Percentiles rank a stretch among this genome's conserved stretches.
phyloP scores from a whole-genome alignment of 2,888 invertebrate genomes.

The Iphiclides podalirius region DNA sequence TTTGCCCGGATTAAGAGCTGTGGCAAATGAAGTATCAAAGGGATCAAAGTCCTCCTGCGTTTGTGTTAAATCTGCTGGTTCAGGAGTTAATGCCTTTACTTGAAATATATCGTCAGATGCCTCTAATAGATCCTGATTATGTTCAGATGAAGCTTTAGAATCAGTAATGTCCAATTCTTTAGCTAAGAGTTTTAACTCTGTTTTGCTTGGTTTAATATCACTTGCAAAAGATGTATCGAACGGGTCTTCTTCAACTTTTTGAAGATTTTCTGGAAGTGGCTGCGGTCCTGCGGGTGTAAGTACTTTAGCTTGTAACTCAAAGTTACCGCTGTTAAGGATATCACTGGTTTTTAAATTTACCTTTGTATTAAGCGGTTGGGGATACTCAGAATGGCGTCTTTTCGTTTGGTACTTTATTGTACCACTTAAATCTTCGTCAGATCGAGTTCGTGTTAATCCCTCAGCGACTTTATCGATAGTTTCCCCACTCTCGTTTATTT shows the following conservation, averaged over 20 bases:
- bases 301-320: slow-evolving; percentile 79
- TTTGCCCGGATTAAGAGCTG: slow-evolving; percentile 86
- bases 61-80: slow-evolving; percentile 57
- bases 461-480: slow-evolving; percentile 84
- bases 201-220: slow-evolving; percentile 87
- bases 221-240: slow-evolving; percentile 93
- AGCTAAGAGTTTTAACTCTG: slow-evolving; percentile 88
- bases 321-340: slow-evolving; percentile 54
- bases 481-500: slow-evolving; percentile 77
- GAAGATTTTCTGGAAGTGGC: slow-evolving; percentile 58
- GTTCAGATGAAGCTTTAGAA: slow-evolving; percentile 43
- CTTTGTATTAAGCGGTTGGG: slow-evolving; percentile 45
- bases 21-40: slow-evolving; percentile 91
- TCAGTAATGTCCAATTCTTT: slow-evolving; percentile 84
- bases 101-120: slow-evolving; percentile 80
- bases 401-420: slow-evolving; percentile 60
- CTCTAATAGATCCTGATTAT: slow-evolving; percentile 69
- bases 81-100: slow-evolving; percentile 87
- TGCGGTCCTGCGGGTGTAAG: slow-evolving; percentile 75
- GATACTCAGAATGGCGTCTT: slow-evolving; percentile 76
- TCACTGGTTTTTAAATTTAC: slow-evolving; percentile 51
- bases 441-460: slow-evolving; percentile 77
- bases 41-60: slow-evolving; percentile 83
- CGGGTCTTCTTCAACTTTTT: slow-evolving; percentile 83
- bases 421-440: slow-evolving; percentile 83